Evolutionary conservation across 2,797 vertebrate genomes (phyloP), one percentile per base, ranked within the genome.

Genomic region (Gymnodraco acuticeps): DNA sequence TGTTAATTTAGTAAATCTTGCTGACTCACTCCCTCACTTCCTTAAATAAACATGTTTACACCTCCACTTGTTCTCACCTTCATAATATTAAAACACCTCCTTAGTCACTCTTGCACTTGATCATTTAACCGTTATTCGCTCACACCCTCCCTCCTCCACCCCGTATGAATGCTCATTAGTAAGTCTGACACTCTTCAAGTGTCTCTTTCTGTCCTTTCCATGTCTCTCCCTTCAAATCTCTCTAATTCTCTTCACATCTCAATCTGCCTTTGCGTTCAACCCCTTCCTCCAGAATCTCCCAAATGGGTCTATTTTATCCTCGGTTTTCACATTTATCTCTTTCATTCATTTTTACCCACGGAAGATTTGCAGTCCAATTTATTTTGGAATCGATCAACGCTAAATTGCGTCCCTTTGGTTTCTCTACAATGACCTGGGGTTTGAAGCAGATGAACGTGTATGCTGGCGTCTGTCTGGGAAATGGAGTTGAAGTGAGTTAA

Each of bases 311-410:
- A 48, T 48, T 38, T 48, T 38, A 50, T 10, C 0, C 1, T 33
- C 33, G 5, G 33, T 33, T 65, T 55, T 8, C 48, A 38, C 10
- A 38, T 79, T 77, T 14, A 63, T 66, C 27, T 38, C 48, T 69
- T 65, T 47, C 48, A 51, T 65, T 70, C 0, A 61, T 77, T 87
- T 75, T 79, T 73, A 77, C 33, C 38, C 53, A 1, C 64, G 17
- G 45, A 64, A 62, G 50, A 72, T 83, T 78, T 83, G 54, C 69
- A 15, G 13, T 60, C 27, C 59, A 75, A 78, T 79, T 73, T 77
- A 59, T 70, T 80, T 59, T 15, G 17, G n/a, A 67, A 85, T 86
- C 11, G 19, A 75, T 82, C 70, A 0, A 10, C 48, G 70, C 69
- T 52, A 69, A 73, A 73, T 71, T 50, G 33, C 19, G 62, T 77